A percentile compares a stretch with the other conserved stretches of the same genome.
phyloP scores from a whole-genome alignment of 2,888 invertebrate species.

The Melieria omissa region DNA sequence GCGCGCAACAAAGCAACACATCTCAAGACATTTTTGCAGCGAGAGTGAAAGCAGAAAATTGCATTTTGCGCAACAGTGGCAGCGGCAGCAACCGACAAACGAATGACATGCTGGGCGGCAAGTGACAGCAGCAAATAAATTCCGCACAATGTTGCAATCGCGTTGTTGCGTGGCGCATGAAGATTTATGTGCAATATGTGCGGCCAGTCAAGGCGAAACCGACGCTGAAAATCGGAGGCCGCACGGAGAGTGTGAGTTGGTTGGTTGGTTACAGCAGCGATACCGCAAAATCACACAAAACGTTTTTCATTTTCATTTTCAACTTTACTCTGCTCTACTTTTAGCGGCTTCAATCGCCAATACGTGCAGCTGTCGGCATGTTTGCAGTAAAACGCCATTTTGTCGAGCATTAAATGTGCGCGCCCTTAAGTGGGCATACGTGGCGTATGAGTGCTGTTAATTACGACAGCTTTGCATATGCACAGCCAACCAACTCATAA shows the following conservation, averaged over 20 bases:
- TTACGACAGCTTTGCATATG: neutral
- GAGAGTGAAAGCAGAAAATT: no score
- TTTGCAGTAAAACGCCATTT: no score
- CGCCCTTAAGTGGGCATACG: no score
- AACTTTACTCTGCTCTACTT: no score
- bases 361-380: no score
- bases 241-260: neutral
- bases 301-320: no score
- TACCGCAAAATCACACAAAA: neutral
- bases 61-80: neutral
- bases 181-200: slow-evolving; percentile 15
- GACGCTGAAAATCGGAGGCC: no score
- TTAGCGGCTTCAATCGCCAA: no score
- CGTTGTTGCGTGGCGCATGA: slow-evolving; percentile 17
- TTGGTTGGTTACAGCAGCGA: neutral
- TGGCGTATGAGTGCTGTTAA: slow-evolving; percentile 15
- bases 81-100: neutral
- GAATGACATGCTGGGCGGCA: slow-evolving; percentile 31
- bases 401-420: no score
- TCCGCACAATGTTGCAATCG: slow-evolving; percentile 21
- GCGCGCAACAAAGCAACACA: no score
- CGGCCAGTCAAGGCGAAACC: no score
- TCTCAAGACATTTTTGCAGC: no score
- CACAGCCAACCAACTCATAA: neutral
- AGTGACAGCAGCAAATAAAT: slow-evolving; percentile 38